Percentiles rank a stretch among this genome's conserved stretches.
These are phyloP conservation scores for Chrysochloris asiatica DNA, from an alignment of 2,113 vertebrate genomes.

Conservation along the genomic window DNA sequence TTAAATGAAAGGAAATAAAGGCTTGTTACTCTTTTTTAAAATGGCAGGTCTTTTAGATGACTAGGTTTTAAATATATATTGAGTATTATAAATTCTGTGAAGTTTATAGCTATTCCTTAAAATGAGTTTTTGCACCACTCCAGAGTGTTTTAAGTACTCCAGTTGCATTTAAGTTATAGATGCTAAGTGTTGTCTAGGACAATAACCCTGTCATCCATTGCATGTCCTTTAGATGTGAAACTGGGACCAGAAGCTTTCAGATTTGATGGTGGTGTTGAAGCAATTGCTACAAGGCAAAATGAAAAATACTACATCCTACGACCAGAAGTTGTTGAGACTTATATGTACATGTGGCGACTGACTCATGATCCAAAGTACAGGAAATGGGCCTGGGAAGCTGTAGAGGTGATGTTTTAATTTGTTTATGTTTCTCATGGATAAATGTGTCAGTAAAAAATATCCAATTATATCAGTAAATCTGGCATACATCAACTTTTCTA, in stretches of 20 bases:
- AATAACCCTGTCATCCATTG: not conserved
- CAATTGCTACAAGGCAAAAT: constrained; percentile 97
- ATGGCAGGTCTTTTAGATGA: not conserved
- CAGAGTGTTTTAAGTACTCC: not conserved
- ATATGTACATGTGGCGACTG: constrained; percentile 99
- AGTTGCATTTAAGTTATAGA: not conserved
- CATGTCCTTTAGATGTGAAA: constrained; percentile 88
- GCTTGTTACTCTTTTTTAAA: not conserved
- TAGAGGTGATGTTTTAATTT: constrained; percentile 88
- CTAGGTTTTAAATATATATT: not conserved
- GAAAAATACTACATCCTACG: constrained; percentile 99
- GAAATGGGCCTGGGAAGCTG: constrained; percentile 99
- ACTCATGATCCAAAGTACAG: constrained; percentile 98
- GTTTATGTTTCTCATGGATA: constrained; percentile 9
- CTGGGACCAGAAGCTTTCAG: constrained; percentile 97
- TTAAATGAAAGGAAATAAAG: not conserved
- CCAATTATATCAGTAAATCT: not conserved
- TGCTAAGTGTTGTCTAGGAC: not conserved
- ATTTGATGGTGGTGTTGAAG: constrained; percentile 98
- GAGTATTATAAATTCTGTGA: not conserved
- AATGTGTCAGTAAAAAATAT: not conserved
- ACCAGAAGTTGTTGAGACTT: constrained; percentile 97
- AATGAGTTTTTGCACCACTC: not conserved
- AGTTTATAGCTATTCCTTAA: not conserved
- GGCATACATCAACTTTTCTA: not conserved